Evolutionary conservation across 1,140 invertebrate species (phyloP), one percentile per base, ranked within the genome.

Genomic region (Heterodera carotae): DNA sequence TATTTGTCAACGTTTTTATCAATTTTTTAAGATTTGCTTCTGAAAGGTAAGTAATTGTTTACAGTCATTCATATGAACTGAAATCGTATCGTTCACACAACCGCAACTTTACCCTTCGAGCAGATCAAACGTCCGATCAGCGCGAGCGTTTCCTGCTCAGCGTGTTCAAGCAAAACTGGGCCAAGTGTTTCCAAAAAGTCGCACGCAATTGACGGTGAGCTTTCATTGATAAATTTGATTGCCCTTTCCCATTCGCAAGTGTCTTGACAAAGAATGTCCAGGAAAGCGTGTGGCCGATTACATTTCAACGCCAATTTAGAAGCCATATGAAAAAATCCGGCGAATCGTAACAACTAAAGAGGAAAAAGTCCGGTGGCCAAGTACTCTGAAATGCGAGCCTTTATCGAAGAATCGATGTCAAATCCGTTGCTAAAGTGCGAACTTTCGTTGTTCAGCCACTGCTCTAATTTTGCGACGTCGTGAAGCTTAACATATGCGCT

Each of bases 401-500:
- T 79, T 56, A 85, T 80, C 31, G 84, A 80, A 27, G 70, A 69
- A 12, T 81, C 72, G 31, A 84, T 59, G 70, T 85, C 84, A 43
- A 85, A 78, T 27, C 56, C 72, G 27, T 64, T 25, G 4, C 62
- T 48, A 7, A 56, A 59, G 34, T 60, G 59, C 39, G 75, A 22
- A 15, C 71, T 68, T 27, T 70, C 76, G 31, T 86, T 76, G 2
- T 82, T 75, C 36, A 86, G 69, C 69, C 87, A 86, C n/a, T 67
- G 25, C 29, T 64, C 64, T 15, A 86, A 33, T 68, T 86, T 83
- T n/a, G 77, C 72, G 25, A 76, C 73, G 2, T 74, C 80, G 53
- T 81, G 72, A n/a, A 82, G 72, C 59, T 83, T 82, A 22, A 83
- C 71, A 71, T 87, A 88, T 25, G 78, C 78, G n/a, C 85, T 76